Evolutionary conservation across 2,797 vertebrate species (phyloP).

Genomic region (Labroides dimidiatus): DNA sequence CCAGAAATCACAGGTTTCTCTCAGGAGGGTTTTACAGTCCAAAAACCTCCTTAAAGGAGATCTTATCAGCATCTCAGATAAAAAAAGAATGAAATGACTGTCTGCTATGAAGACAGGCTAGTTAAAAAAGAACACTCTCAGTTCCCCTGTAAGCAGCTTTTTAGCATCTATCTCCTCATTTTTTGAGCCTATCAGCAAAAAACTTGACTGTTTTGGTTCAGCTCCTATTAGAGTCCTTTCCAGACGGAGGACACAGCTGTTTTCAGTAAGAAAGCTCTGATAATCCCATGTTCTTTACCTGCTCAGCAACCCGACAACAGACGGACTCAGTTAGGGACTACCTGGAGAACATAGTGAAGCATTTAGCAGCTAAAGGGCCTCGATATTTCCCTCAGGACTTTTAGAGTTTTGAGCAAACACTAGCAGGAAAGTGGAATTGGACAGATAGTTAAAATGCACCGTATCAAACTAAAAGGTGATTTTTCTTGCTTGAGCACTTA

Average conservation of each 20-base stretch:
- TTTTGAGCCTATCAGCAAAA: neutral
- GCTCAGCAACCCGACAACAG: neutral
- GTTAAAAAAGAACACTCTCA: neutral
- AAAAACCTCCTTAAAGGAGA: constrained; percentile 11
- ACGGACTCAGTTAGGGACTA: constrained; percentile 10
- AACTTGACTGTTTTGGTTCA: constrained; percentile 8
- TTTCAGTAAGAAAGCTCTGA: constrained; percentile 19
- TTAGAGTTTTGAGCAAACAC: constrained; percentile 1
- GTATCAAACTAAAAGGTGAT: neutral
- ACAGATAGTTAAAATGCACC: neutral
- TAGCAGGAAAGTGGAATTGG: constrained; percentile 1
- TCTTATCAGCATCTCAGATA: constrained; percentile 31
- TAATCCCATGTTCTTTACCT: constrained; percentile 12
- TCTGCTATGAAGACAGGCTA: constrained; percentile 13
- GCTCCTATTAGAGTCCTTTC: constrained; percentile 8
- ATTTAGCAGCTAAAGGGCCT: constrained; percentile 18
- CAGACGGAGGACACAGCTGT: constrained; percentile 22
- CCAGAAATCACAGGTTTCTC: constrained; percentile 32
- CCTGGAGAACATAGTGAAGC: constrained; percentile 16
- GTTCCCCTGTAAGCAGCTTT: constrained; percentile 13
- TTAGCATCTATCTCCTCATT: constrained; percentile 5
- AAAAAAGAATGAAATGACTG: constrained; percentile 13
- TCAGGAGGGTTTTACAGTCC: constrained; percentile 13
- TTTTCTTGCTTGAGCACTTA: neutral
- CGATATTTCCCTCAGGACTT: constrained; percentile 7